Evolutionary conservation across 2,797 vertebrate species (phyloP), one percentile per base, ranked within the genome.

Genomic region (Siniperca obscura): DNA sequence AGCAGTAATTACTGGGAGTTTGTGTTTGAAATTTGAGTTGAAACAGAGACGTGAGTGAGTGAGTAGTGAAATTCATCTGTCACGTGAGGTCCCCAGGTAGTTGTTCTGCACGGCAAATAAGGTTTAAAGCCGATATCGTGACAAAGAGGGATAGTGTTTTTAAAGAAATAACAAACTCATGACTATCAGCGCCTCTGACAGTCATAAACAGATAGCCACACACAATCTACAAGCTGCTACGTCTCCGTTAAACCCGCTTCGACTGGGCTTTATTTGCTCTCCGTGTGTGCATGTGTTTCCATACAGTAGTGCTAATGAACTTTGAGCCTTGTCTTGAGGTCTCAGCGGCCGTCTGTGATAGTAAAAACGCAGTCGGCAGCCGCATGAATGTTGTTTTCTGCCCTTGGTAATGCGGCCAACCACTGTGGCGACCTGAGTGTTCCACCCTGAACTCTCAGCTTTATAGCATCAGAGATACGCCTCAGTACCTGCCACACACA

Each of bases 291-390:
- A 56, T 80, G 76, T 83, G 78, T 83, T 82, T 85, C 61, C 55
- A 70, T 84, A 84, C 78, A 84, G 86, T 85, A 56, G 86, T 57
- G 72, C 83, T 70, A 44, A 61, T 91, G 90, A 90, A 89, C 94
- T 93, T 93, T 94, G 93, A 92, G 74, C 88, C 82, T 62, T 7
- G 66, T 89, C 75, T 81, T 27, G 65, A 86, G 68, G 71, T 84
- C 78, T 78, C 52, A 12, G 79, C 80, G 60, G 71, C 56, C 55
- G 52, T 70, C 76, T 83, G 88, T 61, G 78, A 88, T 84, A 76
- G 87, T 89, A 83, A 89, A 88, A 86, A 82, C 66, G 19, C 83
- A 80, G 75, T 71, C 21, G 42, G 60, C 75, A 42, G 72, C 70
- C 11, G 34, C 69, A 67, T 82, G 75, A 87, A 75, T 87, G 83